phyloP scores from a whole-genome alignment of 2,797 vertebrate genomes.

The Manis javanica region DNA sequence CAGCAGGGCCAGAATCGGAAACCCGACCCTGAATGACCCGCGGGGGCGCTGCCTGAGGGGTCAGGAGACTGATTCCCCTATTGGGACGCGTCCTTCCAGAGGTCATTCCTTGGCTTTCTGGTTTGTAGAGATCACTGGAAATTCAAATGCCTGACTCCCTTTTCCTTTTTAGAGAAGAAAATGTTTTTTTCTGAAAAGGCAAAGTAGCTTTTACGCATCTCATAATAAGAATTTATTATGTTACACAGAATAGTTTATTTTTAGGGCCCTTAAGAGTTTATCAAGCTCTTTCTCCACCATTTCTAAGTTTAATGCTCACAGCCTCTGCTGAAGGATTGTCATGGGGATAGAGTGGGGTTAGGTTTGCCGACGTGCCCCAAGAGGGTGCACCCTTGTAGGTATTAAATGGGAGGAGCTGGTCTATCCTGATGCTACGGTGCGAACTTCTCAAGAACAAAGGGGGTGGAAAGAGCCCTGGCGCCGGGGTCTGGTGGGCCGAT shows the following conservation, averaged over 20 bases:
- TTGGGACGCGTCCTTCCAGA: constrained; percentile 13
- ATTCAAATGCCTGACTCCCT: background rate
- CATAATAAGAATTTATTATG: background rate
- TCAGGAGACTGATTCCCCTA: constrained; percentile 51
- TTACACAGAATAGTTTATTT: background rate
- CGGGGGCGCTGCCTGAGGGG: background rate
- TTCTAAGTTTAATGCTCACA: background rate
- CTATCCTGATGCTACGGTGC: background rate
- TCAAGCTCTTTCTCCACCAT: background rate
- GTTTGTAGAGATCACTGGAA: background rate
- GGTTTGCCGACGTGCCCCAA: background rate
- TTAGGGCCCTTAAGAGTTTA: background rate
- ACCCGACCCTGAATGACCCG: constrained; percentile 47
- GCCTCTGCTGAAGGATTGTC: background rate
- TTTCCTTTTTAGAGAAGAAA: constrained; percentile 43
- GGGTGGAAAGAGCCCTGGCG: no score
- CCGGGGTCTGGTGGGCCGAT: background rate
- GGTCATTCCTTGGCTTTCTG: background rate
- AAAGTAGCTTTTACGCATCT: background rate
- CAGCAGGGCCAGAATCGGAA: background rate
- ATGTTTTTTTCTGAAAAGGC: background rate
- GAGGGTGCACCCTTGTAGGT: background rate
- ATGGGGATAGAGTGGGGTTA: background rate
- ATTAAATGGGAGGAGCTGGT: background rate
- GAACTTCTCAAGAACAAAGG: background rate